A percentile compares a stretch with the other conserved stretches of the same genome.
Conservation (phyloP, 2,113 vertebrate genomes). For the Sebastes schlegelii region DNA sequence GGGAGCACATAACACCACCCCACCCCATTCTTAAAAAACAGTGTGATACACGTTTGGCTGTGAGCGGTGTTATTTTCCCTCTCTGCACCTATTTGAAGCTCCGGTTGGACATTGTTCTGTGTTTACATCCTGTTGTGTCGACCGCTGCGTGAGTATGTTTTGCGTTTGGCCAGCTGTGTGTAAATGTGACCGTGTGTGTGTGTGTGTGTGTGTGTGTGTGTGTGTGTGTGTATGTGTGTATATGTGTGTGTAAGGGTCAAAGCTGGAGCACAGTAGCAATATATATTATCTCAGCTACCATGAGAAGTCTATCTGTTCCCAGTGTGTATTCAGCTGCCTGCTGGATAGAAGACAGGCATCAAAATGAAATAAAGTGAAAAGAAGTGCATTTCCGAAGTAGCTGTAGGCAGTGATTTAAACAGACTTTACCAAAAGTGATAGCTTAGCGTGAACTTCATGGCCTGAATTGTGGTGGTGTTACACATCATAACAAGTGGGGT, state of each 20-base stretch:
- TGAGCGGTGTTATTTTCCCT: constrained; percentile 68
- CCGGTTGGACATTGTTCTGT: constrained; percentile 67
- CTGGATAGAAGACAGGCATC: constrained; percentile 15
- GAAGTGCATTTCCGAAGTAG: constrained; percentile 12
- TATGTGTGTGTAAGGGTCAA: constrained; percentile 44
- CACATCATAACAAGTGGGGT: background rate
- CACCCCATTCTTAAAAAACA: constrained; percentile 52
- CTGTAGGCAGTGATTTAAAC: constrained; percentile 10
- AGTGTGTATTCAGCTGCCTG: constrained; percentile 27
- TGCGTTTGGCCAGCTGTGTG: constrained; percentile 56
- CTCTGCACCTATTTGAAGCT: constrained; percentile 58
- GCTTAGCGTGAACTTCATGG: constrained; percentile 13
- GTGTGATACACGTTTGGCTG: constrained; percentile 57
- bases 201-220: constrained; percentile 12
- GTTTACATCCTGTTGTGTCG: constrained; percentile 76
- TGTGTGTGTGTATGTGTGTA: constrained; percentile 18
- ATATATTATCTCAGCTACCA: constrained; percentile 35
- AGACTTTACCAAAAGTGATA: constrained; percentile 12
- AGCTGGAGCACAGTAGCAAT: constrained; percentile 33
- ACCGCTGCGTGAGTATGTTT: constrained; percentile 50
- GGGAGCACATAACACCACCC: constrained; percentile 38
- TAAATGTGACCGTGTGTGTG: constrained; percentile 24
- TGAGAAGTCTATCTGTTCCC: constrained; percentile 32
- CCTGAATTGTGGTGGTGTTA: background rate
- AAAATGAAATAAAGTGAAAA: constrained; percentile 23